Conservation (phyloP, 53 echinoderm and acorn worm genomes). For the Hippasteria phrygiana region DNA sequence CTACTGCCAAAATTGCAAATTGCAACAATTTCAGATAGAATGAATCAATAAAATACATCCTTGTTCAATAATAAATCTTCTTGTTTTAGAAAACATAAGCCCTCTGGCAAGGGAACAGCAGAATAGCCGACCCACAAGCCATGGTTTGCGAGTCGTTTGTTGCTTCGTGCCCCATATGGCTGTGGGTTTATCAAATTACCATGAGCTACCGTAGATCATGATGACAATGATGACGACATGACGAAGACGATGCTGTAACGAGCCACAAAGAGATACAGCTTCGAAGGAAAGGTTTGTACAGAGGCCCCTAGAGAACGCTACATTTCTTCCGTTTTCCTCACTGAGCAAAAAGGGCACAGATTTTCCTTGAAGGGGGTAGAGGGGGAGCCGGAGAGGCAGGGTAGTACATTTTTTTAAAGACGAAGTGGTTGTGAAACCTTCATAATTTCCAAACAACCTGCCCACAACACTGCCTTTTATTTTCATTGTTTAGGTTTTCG, state of each 20-base stretch:
- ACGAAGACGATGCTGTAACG: not conserved
- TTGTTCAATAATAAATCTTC: not conserved
- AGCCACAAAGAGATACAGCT: not conserved
- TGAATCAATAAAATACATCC: no score
- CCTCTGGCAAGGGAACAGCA: conserved; percentile 27
- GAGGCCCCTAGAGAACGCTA: not conserved
- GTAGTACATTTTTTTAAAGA: no score
- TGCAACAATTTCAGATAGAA: no score
- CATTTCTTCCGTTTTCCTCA: not conserved
- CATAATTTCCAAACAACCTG: no score
- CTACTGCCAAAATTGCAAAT: no score
- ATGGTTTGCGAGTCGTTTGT: no score
- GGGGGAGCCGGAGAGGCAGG: no score
- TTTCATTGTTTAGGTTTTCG: no score
- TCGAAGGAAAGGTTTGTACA: not conserved
- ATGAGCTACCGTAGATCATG: conserved; percentile 51
- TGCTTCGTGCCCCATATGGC: conserved; percentile 61
- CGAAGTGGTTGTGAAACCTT: no score
- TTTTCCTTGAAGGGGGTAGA: no score
- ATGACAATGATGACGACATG: conserved; percentile 22
- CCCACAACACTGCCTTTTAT: no score
- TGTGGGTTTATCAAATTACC: conserved; percentile 30
- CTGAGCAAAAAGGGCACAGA: no score
- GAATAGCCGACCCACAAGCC: not conserved
- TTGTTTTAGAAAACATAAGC: not conserved